Base-by-base conservation (phyloP, 2,797 vertebrate genomes). In the Enteromius viviparus region DNA sequence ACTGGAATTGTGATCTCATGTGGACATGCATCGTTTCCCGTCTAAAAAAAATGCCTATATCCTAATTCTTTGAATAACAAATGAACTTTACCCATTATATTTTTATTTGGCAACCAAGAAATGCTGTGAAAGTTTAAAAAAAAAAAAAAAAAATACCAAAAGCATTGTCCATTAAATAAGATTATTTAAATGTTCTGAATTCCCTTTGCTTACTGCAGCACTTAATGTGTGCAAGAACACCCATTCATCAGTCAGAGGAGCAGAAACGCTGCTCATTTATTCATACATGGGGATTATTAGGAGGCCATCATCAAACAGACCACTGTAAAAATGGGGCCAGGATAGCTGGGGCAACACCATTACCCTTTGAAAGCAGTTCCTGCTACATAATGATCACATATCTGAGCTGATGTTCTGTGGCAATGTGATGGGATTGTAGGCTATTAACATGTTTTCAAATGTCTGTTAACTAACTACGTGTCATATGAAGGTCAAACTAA, bases 341-440 rank as follows among this genome's bases (percentile, higher is more conserved):
- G 23, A 77, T 64, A 77, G 58, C 76, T 19, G 26, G 55, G 58
- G 40, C 58, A 77, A 64, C 55, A 64, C 58, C 58, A 77, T 77
- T 77, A 77, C 17, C 40, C 40, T 64, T 64, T 77, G 58, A 64
- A 77, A 64, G 76, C 37, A 64, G 76, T 62, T 77, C 42, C 15
- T 21, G 58, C 58, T 77, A 77, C 58, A 62, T 47, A 77, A 77
- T 64, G 76, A 77, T 64, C 17, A 77, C 58, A 32, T 12, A 77
- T 47, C 40, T 64, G 15, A 1, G 26, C 23, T 47, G 58, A 64
- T 45, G 23, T 62, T 42, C 17, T 62, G 17, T 64, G 40, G 23
- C 19, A 77, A 45, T 77, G 37, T 71, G 68, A n/a, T 70, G 21
- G 9, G 4, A 70, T 71, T 26, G 55, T 3, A 64, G 58, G 42